phyloP scores from a whole-genome alignment of 2,113 vertebrate genomes.

The Alethe diademata region DNA sequence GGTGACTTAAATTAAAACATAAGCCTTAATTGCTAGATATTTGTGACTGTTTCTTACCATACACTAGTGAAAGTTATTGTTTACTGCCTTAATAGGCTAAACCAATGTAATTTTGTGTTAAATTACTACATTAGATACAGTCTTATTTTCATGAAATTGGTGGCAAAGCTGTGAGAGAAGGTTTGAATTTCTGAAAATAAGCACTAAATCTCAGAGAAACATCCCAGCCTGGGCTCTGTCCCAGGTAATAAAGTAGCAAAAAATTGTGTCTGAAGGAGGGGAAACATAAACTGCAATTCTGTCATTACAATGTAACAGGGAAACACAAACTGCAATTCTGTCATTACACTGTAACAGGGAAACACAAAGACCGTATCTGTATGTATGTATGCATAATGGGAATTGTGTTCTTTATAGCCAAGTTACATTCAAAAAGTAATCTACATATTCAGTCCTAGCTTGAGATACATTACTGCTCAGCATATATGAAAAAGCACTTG shows the following conservation, averaged over 20 bases:
- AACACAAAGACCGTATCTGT: not conserved
- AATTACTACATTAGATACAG: not conserved
- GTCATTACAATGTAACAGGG: not conserved
- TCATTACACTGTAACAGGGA: not conserved
- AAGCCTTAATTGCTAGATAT: not conserved
- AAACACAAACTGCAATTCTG: not conserved
- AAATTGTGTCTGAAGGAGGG: not conserved
- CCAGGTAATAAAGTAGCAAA: not conserved
- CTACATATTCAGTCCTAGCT: not conserved
- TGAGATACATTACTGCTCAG: not conserved
- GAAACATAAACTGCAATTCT: not conserved
- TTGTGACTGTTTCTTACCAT: not conserved
- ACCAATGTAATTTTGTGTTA: not conserved
- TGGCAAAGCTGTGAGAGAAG: not conserved
- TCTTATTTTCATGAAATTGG: not conserved
- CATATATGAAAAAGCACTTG: not conserved
- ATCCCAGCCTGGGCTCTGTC: not conserved
- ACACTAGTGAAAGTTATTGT: not conserved
- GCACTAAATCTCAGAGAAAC: not conserved
- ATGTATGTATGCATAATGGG: not conserved
- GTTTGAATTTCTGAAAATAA: not conserved
- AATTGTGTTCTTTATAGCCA: not conserved
- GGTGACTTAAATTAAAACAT: not conserved
- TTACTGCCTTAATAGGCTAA: not conserved
- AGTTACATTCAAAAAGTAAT: not conserved